phyloP scores from a whole-genome alignment of 2,888 invertebrate genomes.

The Cecidostiba fungosa region DNA sequence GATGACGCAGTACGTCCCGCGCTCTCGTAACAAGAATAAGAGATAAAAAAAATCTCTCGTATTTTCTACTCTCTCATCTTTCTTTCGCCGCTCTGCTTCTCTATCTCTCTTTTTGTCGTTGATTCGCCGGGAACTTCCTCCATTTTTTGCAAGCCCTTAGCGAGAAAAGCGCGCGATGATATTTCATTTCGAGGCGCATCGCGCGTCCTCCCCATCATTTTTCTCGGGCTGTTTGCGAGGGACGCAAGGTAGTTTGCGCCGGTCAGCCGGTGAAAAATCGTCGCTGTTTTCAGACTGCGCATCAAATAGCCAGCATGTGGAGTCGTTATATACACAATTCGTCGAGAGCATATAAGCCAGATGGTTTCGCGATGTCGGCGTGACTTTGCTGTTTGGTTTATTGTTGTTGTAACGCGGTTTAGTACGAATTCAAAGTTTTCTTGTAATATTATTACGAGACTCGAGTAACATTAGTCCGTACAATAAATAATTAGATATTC shows the following conservation, averaged over 20 bases:
- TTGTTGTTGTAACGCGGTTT: background rate
- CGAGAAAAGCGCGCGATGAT: slow-evolving; percentile 18
- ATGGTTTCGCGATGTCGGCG: background rate
- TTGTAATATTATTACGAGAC: too few species aligned
- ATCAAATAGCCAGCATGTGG: slow-evolving; percentile 21
- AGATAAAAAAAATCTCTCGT: background rate
- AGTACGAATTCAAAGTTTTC: too few species aligned
- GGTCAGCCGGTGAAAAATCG: slow-evolving; percentile 48
- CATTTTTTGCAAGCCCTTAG: background rate
- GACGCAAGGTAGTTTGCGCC: background rate
- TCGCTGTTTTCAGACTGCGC: slow-evolving; percentile 9
- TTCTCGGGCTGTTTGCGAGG: slow-evolving; percentile 12
- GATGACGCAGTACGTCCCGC: background rate
- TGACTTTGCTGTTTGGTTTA: slow-evolving; percentile 6
- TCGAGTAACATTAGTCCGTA: too few species aligned
- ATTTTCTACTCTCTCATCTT: slow-evolving; percentile 7
- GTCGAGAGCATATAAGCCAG: background rate
- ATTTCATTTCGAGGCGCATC: slow-evolving; percentile 44
- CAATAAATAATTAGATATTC: background rate
- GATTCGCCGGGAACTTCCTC: slow-evolving; percentile 17
- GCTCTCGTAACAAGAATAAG: background rate
- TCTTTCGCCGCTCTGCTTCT: background rate
- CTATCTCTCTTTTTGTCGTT: background rate
- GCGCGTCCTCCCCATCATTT: slow-evolving; percentile 25
- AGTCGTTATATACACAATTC: background rate